A percentile compares a stretch with the other conserved stretches of the same genome.
Evolutionary conservation across 2,888 invertebrate genomes (phyloP).

Genomic region (Hetaerina titia): DNA sequence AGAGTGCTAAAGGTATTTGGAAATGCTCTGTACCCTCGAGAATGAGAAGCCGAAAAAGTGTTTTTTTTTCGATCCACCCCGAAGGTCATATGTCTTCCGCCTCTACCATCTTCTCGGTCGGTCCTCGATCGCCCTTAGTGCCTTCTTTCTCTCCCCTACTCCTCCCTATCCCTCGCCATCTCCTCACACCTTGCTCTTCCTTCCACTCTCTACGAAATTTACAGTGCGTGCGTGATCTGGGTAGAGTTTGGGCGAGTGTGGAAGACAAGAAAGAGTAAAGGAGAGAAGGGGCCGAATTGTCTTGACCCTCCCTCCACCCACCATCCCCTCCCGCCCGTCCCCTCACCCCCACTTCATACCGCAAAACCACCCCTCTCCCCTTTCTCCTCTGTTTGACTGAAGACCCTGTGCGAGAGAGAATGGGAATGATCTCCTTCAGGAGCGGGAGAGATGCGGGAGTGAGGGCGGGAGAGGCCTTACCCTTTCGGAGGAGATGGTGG

Average conservation of each 20-base stretch:
- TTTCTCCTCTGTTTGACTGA: background rate
- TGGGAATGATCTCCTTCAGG: background rate
- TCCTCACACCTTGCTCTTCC: background rate
- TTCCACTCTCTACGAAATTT: background rate
- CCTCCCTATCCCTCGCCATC: background rate
- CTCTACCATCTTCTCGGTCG: too few species aligned
- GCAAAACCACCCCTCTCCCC: too few species aligned
- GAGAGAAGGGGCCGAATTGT: background rate
- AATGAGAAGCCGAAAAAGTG: too few species aligned
- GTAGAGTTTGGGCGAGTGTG: background rate
- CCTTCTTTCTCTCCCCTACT: background rate
- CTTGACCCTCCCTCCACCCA: too few species aligned
- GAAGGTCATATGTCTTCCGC: too few species aligned
- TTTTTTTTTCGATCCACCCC: too few species aligned
- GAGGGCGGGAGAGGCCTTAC: too few species aligned
- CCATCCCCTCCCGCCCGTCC: too few species aligned
- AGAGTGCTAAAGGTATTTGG: too few species aligned
- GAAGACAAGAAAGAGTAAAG: background rate
- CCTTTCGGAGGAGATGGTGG: too few species aligned
- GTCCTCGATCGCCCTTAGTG: background rate
- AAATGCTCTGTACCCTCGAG: too few species aligned
- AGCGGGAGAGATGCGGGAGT: background rate
- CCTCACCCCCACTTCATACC: too few species aligned
- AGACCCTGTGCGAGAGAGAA: background rate
- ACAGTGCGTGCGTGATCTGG: slow-evolving; percentile 16